A percentile compares a stretch with the other conserved stretches of the same genome.
Conservation (phyloP, 2,888 invertebrate genomes). For the Chymomyza amoena region DNA sequence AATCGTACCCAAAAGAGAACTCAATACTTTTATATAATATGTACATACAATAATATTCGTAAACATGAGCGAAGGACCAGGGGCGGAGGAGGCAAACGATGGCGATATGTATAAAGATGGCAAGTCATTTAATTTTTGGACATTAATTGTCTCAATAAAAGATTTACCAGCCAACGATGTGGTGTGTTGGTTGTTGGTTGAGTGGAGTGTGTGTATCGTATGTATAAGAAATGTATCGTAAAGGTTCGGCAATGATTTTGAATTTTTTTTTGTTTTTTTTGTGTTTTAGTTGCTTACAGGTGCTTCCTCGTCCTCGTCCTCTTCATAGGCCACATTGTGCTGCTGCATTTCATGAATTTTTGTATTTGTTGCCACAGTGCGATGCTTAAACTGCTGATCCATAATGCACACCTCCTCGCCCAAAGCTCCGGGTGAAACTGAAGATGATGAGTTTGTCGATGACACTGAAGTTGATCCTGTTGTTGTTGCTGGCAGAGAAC, state of each 20-base stretch:
- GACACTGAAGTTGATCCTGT: slow-evolving; percentile 38
- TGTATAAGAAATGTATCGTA: neutral
- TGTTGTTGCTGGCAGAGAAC: slow-evolving; percentile 34
- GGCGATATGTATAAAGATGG: neutral
- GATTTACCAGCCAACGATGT: neutral
- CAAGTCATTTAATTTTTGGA: neutral
- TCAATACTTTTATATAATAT: neutral
- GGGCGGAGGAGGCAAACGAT: neutral
- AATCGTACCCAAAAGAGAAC: neutral
- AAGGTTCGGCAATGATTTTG: slow-evolving; percentile 2
- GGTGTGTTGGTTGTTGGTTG: neutral
- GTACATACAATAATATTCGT: slow-evolving; percentile 2
- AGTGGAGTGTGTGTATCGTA: neutral
- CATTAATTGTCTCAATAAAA: neutral
- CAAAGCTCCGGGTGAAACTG: slow-evolving; percentile 45
- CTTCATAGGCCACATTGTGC: slow-evolving; percentile 21
- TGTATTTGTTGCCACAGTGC: slow-evolving; percentile 31
- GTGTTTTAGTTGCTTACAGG: slow-evolving; percentile 60
- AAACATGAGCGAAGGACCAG: slow-evolving; percentile 22
- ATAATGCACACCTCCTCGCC: slow-evolving; percentile 41
- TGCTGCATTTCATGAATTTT: slow-evolving; percentile 19
- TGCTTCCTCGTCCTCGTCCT: slow-evolving; percentile 57
- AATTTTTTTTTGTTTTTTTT: slow-evolving; percentile 22
- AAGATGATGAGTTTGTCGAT: slow-evolving; percentile 59
- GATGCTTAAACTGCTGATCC: slow-evolving; percentile 48